Evolutionary conservation across 2,113 vertebrate species (phyloP).

Genomic region (Globicephala melas): DNA sequence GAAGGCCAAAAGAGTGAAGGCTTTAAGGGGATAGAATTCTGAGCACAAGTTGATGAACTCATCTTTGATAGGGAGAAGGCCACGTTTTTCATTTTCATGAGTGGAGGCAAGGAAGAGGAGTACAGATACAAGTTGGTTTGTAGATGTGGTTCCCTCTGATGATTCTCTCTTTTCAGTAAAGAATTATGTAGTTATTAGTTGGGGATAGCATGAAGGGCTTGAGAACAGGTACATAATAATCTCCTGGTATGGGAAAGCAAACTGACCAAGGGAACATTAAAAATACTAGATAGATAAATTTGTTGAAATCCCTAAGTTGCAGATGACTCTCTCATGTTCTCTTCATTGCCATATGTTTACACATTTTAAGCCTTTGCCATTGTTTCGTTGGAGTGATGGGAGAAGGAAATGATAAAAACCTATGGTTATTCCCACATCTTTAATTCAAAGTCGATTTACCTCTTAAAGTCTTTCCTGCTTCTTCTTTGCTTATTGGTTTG

Average conservation of each 20-base stretch:
- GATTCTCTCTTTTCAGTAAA: not conserved
- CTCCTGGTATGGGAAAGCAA: not conserved
- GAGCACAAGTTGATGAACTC: not conserved
- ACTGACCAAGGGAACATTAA: not conserved
- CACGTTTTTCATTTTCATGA: not conserved
- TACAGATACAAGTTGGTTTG: not conserved
- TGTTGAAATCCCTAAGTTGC: not conserved
- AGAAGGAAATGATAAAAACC: not conserved
- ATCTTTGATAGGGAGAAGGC: not conserved
- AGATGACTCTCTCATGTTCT: not conserved
- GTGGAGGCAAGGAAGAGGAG: not conserved
- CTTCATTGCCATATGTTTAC: not conserved
- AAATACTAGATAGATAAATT: not conserved
- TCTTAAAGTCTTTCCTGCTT: not conserved
- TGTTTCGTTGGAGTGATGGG: not conserved
- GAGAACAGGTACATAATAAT: not conserved
- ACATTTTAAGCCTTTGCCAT: not conserved
- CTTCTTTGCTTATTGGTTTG: not conserved
- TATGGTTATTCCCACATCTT: not conserved
- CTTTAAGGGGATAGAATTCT: not conserved
- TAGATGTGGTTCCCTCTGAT: not conserved
- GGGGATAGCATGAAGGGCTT: not conserved
- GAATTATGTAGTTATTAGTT: not conserved
- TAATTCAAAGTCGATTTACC: not conserved
- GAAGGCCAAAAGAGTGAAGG: not conserved